A percentile compares a stretch with the other conserved stretches of the same genome.
These are phyloP conservation scores for Drosophila birchii DNA, from an alignment of 2,888 invertebrate species.

Conservation along the genomic window DNA sequence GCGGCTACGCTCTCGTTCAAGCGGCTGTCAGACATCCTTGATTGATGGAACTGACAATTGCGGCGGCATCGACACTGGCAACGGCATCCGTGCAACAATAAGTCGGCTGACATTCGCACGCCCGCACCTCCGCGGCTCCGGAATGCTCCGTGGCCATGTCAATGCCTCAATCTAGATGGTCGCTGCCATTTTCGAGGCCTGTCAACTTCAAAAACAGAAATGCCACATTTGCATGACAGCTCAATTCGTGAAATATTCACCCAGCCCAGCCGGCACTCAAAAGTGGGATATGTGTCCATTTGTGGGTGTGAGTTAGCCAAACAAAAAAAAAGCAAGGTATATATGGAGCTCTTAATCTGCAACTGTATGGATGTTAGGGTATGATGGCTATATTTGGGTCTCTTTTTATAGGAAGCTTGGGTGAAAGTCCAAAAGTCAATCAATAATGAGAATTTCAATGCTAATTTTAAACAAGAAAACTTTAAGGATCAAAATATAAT, in stretches of 20 bases:
- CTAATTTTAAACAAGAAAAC: background rate
- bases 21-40: slow-evolving; percentile 63
- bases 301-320: slow-evolving; percentile 28
- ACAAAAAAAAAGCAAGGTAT: slow-evolving; percentile 4
- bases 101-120: slow-evolving; percentile 31
- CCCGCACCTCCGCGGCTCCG: slow-evolving; percentile 6
- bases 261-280: slow-evolving; percentile 24
- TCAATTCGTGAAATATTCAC: slow-evolving; percentile 78
- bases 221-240: slow-evolving; percentile 81
- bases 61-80: slow-evolving; percentile 48
- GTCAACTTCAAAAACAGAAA: slow-evolving; percentile 78
- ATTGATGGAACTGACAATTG: slow-evolving; percentile 79
- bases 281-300: slow-evolving; percentile 11
- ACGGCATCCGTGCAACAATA: slow-evolving; percentile 45
- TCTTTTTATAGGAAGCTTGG: background rate
- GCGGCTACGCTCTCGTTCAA: slow-evolving; percentile 42
- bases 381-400: background rate
- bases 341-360: slow-evolving; percentile 16
- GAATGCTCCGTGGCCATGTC: slow-evolving; percentile 25
- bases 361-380: slow-evolving; percentile 40
- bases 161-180: slow-evolving; percentile 49
- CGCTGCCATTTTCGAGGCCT: slow-evolving; percentile 72
- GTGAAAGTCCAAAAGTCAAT: background rate
- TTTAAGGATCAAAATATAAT: background rate
- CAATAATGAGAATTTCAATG: too few species aligned